phyloP scores from a whole-genome alignment of 2,888 invertebrate genomes.

The Sphaerolaimus hirsutus region DNA sequence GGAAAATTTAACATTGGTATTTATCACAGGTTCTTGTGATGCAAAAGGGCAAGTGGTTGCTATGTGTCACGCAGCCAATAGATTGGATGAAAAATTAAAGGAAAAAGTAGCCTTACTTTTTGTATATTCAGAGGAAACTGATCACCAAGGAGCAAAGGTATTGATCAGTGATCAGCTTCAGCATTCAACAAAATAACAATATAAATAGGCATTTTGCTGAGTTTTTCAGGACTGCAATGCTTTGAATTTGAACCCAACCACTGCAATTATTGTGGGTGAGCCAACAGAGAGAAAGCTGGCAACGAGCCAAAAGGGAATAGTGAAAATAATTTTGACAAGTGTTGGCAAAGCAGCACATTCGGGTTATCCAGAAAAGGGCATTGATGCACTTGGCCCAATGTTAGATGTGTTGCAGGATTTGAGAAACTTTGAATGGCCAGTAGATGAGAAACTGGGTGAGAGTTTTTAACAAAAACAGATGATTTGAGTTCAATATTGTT shows the following conservation, averaged over 20 bases:
- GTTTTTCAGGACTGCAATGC: neutral
- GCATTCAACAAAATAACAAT: too few species aligned
- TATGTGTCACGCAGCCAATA: slow-evolving; percentile 16
- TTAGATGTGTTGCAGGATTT: slow-evolving; percentile 15
- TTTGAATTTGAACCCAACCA: neutral
- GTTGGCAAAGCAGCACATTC: slow-evolving; percentile 15
- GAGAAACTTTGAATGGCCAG: slow-evolving; percentile 13
- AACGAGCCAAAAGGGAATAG: slow-evolving; percentile 18
- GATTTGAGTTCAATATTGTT: neutral
- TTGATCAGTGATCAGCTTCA: too few species aligned
- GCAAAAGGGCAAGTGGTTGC: slow-evolving; percentile 20
- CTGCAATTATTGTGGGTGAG: slow-evolving; percentile 17
- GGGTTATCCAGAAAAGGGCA: slow-evolving; percentile 17
- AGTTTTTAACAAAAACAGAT: neutral
- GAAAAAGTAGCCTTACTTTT: neutral
- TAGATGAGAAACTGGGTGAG: slow-evolving; percentile 10
- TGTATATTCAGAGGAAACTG: neutral
- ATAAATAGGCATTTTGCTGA: too few species aligned
- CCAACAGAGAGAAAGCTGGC: slow-evolving; percentile 19
- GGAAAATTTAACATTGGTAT: too few species aligned
- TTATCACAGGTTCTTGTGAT: slow-evolving; percentile 19
- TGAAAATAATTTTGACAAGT: slow-evolving; percentile 11
- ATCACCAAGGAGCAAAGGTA: too few species aligned
- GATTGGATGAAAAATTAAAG: too few species aligned
- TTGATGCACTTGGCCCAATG: slow-evolving; percentile 16